Evolutionary conservation across 1,140 invertebrate species (phyloP).

Genomic region (Agrypnia vestita): DNA sequence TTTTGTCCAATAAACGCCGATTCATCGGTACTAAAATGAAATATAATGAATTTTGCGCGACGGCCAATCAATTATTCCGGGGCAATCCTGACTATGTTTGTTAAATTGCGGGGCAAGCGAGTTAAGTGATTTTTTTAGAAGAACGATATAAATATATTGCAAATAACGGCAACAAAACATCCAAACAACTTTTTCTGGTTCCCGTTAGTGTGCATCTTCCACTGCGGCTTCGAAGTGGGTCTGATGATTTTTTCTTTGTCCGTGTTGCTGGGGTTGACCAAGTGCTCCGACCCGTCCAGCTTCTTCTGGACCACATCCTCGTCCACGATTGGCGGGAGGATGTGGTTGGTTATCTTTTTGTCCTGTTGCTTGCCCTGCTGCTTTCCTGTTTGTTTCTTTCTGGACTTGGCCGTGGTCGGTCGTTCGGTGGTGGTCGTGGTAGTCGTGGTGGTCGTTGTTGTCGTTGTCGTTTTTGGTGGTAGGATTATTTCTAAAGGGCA

Average conservation of each 20-base stretch:
- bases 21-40: no score
- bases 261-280: conserved; percentile 9
- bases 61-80: no score
- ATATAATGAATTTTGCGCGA: no score
- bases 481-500: conserved; percentile 53
- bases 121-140: no score
- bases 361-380: conserved; percentile 49
- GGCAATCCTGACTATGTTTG: no score
- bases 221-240: conserved; percentile 51
- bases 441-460: conserved; percentile 56
- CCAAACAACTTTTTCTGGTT: background rate
- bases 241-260: conserved; percentile 37
- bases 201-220: conserved; percentile 45
- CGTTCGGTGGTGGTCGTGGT: conserved; percentile 51
- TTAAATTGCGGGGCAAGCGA: no score
- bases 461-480: conserved; percentile 58
- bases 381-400: conserved; percentile 52
- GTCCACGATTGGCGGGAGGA: conserved; percentile 41
- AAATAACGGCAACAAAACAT: background rate
- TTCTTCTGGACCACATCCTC: conserved; percentile 45
- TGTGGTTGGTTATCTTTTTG: conserved; percentile 57
- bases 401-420: conserved; percentile 49
- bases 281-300: conserved; percentile 42
- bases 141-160: no score
- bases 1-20: no score